Conservation (phyloP, 1,140 invertebrate genomes). For the Drosophila repletoides region DNA sequence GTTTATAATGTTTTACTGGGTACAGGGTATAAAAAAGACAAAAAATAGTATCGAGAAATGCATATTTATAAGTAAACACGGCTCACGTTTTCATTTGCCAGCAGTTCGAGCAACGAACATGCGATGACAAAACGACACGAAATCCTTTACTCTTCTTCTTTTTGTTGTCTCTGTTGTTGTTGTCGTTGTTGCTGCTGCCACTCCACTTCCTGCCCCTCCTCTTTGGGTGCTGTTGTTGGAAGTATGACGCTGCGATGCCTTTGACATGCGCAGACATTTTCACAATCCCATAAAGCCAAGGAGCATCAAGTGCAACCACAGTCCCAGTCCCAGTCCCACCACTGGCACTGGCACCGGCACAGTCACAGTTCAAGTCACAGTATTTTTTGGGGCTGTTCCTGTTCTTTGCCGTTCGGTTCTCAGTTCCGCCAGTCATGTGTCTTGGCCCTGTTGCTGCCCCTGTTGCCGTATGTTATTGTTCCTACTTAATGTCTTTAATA, state of each 20-base stretch:
- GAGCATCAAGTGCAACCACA: conserved; percentile 59
- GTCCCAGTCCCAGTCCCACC: too few species aligned
- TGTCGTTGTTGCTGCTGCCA: not conserved
- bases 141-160: conserved; percentile 54
- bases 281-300: conserved; percentile 66
- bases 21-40: conserved; percentile 39
- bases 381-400: conserved; percentile 19
- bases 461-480: conserved; percentile 61
- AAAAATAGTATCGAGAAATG: conserved; percentile 60
- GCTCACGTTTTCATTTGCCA: conserved; percentile 74
- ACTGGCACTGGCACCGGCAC: not conserved
- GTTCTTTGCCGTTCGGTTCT: conserved; percentile 12
- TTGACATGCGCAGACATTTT: conserved; percentile 76
- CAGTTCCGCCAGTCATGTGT: conserved; percentile 29
- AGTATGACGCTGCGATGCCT: conserved; percentile 52
- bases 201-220: not conserved
- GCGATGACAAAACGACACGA: conserved; percentile 78
- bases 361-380: not conserved
- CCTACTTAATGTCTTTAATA: conserved; percentile 81
- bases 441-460: not conserved
- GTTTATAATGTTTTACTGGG: too few species aligned
- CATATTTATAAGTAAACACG: conserved; percentile 74
- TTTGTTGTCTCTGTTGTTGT: not conserved
- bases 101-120: conserved; percentile 44
- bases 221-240: conserved; percentile 16